A percentile compares a stretch with the other conserved stretches of the same genome.
Conservation (phyloP, 2,888 invertebrate species). For the Drosophila emarginata region DNA sequence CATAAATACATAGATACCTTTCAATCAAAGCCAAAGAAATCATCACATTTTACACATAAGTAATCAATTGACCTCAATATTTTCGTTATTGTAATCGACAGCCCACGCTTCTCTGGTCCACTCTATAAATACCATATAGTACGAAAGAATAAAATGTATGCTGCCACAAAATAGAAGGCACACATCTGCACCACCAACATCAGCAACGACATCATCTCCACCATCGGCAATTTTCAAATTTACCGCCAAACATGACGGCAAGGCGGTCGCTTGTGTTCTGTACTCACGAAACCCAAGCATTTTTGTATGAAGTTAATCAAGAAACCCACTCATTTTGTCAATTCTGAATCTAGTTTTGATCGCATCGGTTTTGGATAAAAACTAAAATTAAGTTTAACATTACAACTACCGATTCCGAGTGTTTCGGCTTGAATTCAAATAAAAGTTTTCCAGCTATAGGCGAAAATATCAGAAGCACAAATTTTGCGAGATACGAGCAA, state of each 20-base stretch:
- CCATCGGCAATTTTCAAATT: slow-evolving; percentile 80
- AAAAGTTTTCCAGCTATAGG: slow-evolving; percentile 48
- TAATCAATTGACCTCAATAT: slow-evolving; percentile 73
- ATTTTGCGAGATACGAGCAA: slow-evolving; percentile 78
- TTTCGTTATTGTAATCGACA: slow-evolving; percentile 25
- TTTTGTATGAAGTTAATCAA: slow-evolving; percentile 85
- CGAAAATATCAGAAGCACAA: slow-evolving; percentile 61
- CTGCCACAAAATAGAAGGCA: slow-evolving; percentile 21
- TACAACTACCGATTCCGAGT: slow-evolving; percentile 26
- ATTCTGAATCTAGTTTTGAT: slow-evolving; percentile 76
- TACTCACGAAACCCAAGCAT: slow-evolving; percentile 82
- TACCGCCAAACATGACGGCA: slow-evolving; percentile 81
- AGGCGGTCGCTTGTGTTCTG: slow-evolving; percentile 64
- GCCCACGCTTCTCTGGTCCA: slow-evolving; percentile 53
- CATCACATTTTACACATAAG: slow-evolving; percentile 31
- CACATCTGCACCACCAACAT: slow-evolving; percentile 49
- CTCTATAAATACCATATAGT: slow-evolving; percentile 68
- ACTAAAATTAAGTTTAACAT: slow-evolving; percentile 47
- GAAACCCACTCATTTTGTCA: slow-evolving; percentile 85
- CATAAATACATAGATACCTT: slow-evolving; percentile 20
- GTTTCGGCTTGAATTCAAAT: slow-evolving; percentile 40
- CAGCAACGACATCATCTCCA: slow-evolving; percentile 28
- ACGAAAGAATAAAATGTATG: slow-evolving; percentile 42
- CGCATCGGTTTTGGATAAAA: slow-evolving; percentile 45
- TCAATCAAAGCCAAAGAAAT: slow-evolving; percentile 33